These are phyloP conservation scores for Lutraria lutraria DNA, from an alignment of 2,888 invertebrate genomes.

Conservation along the genomic window DNA sequence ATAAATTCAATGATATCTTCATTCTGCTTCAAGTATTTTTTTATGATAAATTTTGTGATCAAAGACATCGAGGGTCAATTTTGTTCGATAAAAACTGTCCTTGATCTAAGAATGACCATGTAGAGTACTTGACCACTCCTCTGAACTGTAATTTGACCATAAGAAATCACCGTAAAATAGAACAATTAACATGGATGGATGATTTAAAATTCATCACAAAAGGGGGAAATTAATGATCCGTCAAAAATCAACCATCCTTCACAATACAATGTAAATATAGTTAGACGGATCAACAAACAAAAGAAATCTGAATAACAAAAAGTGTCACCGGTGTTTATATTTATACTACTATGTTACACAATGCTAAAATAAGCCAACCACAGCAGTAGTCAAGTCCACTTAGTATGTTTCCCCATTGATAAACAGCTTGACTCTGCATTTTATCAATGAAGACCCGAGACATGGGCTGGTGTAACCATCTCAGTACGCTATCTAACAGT, in stretches of 20 bases:
- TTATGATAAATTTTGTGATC: conserved; percentile 6
- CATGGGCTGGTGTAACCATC: background rate
- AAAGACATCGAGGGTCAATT: conserved; percentile 20
- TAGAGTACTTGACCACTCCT: conserved; percentile 23
- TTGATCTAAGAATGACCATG: background rate
- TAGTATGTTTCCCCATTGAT: background rate
- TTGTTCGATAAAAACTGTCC: conserved; percentile 1
- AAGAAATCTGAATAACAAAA: conserved; percentile 10
- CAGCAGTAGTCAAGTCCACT: background rate
- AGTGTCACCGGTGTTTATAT: conserved; percentile 8
- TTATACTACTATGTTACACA: conserved; percentile 7
- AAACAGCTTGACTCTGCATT: conserved; percentile 20
- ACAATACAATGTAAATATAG: conserved; percentile 18
- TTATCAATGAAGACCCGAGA: conserved; percentile 19
- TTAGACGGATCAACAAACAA: background rate
- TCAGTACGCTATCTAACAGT: background rate
- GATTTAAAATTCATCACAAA: background rate
- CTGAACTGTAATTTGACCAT: background rate
- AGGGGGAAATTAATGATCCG: conserved; percentile 1
- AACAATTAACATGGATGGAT: background rate
- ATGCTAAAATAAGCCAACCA: background rate
- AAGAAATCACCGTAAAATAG: background rate
- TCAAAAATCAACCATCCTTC: conserved; percentile 23
- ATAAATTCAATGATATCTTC: background rate
- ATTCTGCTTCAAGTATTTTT: conserved; percentile 7